Conservation (phyloP, 2,888 invertebrate genomes). For the Cerastis rubricosa region DNA sequence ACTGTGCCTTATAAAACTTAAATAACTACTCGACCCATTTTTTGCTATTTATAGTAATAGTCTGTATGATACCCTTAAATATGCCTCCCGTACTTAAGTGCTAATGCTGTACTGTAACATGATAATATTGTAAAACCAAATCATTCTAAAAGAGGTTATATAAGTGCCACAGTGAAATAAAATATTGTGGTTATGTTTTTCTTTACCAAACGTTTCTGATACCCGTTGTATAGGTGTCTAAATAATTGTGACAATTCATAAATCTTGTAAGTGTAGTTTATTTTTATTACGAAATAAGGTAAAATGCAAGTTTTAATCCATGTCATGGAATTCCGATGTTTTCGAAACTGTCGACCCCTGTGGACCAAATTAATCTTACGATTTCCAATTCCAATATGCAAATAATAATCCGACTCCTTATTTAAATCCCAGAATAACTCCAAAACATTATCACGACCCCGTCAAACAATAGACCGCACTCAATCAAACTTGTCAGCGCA, state of each 20-base stretch:
- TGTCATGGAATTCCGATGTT: neutral
- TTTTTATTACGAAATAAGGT: neutral
- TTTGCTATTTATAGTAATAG: too few relatives aligned
- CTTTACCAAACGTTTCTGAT: too few relatives aligned
- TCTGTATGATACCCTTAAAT: too few relatives aligned
- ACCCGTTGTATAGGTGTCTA: too few relatives aligned
- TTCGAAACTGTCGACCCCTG: neutral
- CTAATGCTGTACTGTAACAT: too few relatives aligned
- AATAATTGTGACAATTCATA: neutral
- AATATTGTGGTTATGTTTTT: too few relatives aligned
- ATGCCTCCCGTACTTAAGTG: too few relatives aligned
- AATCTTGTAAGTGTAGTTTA: neutral
- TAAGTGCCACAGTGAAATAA: too few relatives aligned
- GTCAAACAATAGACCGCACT: slow-evolving; percentile 42
- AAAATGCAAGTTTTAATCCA: neutral
- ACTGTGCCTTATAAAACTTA: too few relatives aligned
- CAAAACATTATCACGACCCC: slow-evolving; percentile 28
- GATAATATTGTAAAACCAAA: too few relatives aligned
- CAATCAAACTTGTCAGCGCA: slow-evolving; percentile 41
- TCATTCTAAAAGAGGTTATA: too few relatives aligned
- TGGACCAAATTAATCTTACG: slow-evolving; percentile 43
- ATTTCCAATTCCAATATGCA: slow-evolving; percentile 48
- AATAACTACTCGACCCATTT: too few relatives aligned
- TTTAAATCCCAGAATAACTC: slow-evolving; percentile 48
- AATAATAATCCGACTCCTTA: slow-evolving; percentile 44